These are phyloP conservation scores for Aplochiton taeniatus DNA, from an alignment of 2,797 vertebrate genomes.

Conservation along the genomic window DNA sequence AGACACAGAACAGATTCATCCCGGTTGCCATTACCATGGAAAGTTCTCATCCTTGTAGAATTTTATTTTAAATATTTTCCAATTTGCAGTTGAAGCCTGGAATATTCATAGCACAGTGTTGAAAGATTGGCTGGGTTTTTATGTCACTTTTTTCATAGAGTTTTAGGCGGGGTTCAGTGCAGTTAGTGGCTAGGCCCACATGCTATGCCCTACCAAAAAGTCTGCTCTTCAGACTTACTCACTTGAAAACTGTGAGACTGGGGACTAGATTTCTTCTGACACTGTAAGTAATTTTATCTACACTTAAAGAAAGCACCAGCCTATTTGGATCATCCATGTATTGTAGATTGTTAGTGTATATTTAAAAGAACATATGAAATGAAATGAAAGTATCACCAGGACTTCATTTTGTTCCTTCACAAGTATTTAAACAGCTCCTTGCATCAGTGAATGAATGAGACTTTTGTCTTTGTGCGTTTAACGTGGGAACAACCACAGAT, in stretches of 20 bases:
- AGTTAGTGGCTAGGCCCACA: constrained; percentile 72
- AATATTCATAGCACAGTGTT: constrained; percentile 29
- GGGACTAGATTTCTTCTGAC: constrained; percentile 43
- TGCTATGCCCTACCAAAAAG: constrained; percentile 58
- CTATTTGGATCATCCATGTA: not conserved
- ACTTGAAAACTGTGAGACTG: constrained; percentile 39
- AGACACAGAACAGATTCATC: constrained; percentile 31
- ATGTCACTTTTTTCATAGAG: constrained; percentile 71
- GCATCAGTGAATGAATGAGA: constrained; percentile 43
- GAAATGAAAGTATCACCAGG: constrained; percentile 49
- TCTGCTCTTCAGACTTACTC: constrained; percentile 47
- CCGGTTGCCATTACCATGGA: constrained; percentile 39
- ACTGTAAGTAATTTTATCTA: constrained; percentile 66
- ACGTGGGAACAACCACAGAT: constrained; percentile 44
- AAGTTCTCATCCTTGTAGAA: constrained; percentile 28
- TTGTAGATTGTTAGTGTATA: no score
- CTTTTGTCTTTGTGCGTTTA: constrained; percentile 51
- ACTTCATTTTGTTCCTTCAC: constrained; percentile 48
- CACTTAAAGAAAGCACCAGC: constrained; percentile 4
- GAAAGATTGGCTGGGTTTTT: constrained; percentile 60
- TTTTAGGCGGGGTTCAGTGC: constrained; percentile 78
- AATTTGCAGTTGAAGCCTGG: constrained; percentile 29
- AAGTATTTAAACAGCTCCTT: constrained; percentile 37
- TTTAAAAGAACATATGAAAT: constrained; percentile 16
- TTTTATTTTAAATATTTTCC: constrained; percentile 34